Evolutionary conservation across 2,113 vertebrate species (phyloP).

Genomic region (Colistium nudipinnis): DNA sequence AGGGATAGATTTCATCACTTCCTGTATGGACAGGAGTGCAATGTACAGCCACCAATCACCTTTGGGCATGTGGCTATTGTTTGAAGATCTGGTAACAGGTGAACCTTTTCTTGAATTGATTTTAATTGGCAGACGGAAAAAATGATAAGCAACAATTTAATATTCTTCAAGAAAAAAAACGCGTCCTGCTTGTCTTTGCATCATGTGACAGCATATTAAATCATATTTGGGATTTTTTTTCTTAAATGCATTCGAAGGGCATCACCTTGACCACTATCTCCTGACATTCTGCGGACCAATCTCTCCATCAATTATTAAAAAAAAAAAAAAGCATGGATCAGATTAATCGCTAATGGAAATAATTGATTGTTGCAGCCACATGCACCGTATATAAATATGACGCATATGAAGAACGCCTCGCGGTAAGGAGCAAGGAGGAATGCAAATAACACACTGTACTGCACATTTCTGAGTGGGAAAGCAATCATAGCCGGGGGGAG

Average conservation of each 20-base stretch:
- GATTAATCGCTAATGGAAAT: constrained; percentile 1
- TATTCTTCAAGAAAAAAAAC: background rate
- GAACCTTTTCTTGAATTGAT: background rate
- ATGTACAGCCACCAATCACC: background rate
- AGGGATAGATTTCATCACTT: background rate
- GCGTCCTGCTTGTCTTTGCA: background rate
- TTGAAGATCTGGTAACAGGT: background rate
- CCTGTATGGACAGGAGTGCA: background rate
- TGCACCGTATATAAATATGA: background rate
- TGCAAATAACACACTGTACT: constrained; percentile 33
- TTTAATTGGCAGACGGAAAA: background rate
- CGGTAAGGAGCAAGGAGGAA: constrained; percentile 15
- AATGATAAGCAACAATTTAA: background rate
- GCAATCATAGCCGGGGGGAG: constrained; percentile 52
- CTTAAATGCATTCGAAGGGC: background rate
- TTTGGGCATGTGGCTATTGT: background rate
- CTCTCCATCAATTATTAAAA: constrained; percentile 3
- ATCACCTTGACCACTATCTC: background rate
- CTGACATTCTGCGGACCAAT: constrained; percentile 24
- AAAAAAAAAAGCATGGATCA: background rate
- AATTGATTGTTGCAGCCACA: background rate
- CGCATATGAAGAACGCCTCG: constrained; percentile 4
- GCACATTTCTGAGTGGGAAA: constrained; percentile 56
- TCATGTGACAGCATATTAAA: background rate
- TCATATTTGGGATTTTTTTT: background rate